These are phyloP conservation scores for Zosterops borbonicus DNA, from an alignment of 2,113 vertebrate species.

Conservation along the genomic window DNA sequence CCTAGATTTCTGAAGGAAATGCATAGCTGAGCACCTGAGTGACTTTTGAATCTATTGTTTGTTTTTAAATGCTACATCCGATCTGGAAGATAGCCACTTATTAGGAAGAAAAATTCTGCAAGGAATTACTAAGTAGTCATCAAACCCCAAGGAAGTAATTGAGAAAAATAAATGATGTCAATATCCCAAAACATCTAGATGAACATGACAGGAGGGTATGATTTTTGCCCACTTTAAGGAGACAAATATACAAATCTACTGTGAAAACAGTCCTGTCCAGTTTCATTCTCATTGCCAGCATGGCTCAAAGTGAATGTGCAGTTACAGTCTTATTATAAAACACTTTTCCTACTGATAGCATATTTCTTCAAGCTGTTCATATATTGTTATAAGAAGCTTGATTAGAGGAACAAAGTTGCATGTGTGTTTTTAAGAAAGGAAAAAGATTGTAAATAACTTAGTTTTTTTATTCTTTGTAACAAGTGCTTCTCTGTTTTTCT, in stretches of 20 bases:
- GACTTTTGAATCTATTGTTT: not conserved
- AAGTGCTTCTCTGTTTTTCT: not conserved
- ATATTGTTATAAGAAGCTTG: not conserved
- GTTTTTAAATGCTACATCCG: not conserved
- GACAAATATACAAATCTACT: not conserved
- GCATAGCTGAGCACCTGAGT: not conserved
- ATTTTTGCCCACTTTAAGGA: not conserved
- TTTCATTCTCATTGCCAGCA: not conserved
- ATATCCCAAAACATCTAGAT: not conserved
- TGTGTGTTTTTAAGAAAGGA: not conserved
- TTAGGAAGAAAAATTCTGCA: not conserved
- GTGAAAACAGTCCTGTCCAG: not conserved
- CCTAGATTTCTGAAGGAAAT: not conserved
- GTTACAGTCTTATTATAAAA: not conserved
- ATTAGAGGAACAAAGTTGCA: not conserved
- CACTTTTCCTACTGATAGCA: fast-evolving
- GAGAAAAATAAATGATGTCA: not conserved
- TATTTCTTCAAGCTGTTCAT: not conserved
- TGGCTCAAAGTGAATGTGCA: not conserved
- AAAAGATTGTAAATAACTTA: not conserved
- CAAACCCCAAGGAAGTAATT: not conserved
- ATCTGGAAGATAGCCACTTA: not conserved
- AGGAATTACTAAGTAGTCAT: not conserved
- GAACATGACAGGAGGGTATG: not conserved
- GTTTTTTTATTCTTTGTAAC: not conserved